Evolutionary conservation across 2,888 invertebrate species (phyloP).

Genomic region (Chironomus riparius): DNA sequence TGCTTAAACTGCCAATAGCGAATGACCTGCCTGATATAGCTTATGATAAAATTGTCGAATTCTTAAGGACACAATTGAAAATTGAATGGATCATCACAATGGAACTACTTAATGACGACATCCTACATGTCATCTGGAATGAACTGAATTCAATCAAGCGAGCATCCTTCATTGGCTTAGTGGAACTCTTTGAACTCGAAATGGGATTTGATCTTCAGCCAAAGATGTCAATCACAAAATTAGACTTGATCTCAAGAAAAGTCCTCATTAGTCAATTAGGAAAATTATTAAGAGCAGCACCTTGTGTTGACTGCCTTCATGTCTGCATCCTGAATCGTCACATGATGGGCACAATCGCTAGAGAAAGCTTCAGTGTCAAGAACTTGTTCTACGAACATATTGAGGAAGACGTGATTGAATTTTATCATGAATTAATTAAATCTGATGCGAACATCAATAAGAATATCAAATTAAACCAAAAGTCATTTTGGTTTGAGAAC

Average conservation of each 20-base stretch:
- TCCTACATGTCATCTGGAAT: neutral
- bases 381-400: neutral
- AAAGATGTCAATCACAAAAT: neutral
- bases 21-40: neutral
- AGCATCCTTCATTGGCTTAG: neutral
- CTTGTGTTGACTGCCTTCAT: neutral
- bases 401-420: neutral
- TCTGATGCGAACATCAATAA: neutral
- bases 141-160: neutral
- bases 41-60: neutral
- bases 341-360: neutral
- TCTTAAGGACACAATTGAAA: neutral
- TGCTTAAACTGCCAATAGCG: conserved; percentile 1
- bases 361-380: neutral
- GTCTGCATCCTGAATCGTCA: neutral
- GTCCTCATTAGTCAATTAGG: conserved; percentile 13
- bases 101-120: neutral
- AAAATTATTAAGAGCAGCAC: neutral
- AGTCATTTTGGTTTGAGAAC: neutral
- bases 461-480: neutral
- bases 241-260: neutral
- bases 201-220: neutral
- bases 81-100: neutral
- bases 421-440: neutral
- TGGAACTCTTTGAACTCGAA: neutral